These are phyloP conservation scores for Mohoua ochrocephala DNA, from an alignment of 2,113 vertebrate species.

Conservation along the genomic window DNA sequence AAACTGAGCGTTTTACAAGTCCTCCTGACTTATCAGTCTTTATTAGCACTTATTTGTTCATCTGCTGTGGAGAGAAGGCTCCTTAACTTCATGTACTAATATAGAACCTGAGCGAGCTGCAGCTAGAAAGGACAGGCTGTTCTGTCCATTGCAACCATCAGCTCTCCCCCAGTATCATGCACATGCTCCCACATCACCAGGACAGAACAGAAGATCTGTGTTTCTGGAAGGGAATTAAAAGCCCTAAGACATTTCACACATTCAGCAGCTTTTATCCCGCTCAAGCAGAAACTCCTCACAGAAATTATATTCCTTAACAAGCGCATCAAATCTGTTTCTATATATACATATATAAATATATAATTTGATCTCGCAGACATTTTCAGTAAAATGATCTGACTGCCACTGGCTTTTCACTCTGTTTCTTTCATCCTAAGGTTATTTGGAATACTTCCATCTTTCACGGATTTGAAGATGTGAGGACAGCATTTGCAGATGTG, in stretches of 20 bases:
- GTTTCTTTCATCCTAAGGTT: not conserved
- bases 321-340: not conserved
- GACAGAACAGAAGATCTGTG: not conserved
- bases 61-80: not conserved
- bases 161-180: not conserved
- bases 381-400: not conserved
- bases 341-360: not conserved
- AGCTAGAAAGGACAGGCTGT: not conserved
- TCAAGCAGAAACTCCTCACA: not conserved
- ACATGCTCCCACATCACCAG: not conserved
- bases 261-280: not conserved
- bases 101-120: not conserved
- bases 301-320: conserved; percentile 8
- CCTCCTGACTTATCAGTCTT: not conserved
- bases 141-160: not conserved
- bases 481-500: not conserved
- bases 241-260: not conserved
- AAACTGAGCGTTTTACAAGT: not conserved
- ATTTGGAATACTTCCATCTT: not conserved
- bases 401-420: conserved; percentile 5
- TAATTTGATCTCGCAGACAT: not conserved
- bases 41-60: not conserved
- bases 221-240: not conserved
- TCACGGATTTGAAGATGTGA: not conserved
- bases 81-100: not conserved